Percentiles rank a stretch among this genome's conserved stretches.
phyloP scores from a whole-genome alignment of 1,140 invertebrate genomes.

The Scaptodrosophila lebanonensis region DNA sequence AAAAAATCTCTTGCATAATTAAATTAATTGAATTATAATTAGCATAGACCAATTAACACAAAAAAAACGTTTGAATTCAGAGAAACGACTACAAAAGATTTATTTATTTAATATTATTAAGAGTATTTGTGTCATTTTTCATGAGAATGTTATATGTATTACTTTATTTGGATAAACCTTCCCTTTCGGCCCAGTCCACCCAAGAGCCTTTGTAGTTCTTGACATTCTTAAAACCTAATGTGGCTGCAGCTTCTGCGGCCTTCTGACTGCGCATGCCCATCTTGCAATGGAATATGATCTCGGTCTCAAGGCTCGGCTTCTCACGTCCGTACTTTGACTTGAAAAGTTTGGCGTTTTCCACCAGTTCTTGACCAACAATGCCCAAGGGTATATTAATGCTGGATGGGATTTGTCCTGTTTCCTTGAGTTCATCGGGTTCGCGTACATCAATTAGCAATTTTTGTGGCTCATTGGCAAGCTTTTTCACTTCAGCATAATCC shows the following conservation, averaged over 20 bases:
- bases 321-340: slow-evolving; percentile 75
- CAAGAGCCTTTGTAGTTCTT: slow-evolving; percentile 69
- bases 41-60: no score
- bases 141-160: no score
- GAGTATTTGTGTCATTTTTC: no score
- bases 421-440: slow-evolving; percentile 81
- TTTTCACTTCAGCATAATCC: slow-evolving; percentile 78
- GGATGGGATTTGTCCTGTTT: slow-evolving; percentile 82
- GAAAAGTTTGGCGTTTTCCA: slow-evolving; percentile 75
- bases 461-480: slow-evolving; percentile 73
- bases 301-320: slow-evolving; percentile 79
- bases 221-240: slow-evolving; percentile 80
- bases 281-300: slow-evolving; percentile 82
- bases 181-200: slow-evolving; percentile 79
- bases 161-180: slow-evolving; percentile 76
- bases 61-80: no score
- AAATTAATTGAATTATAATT: no score
- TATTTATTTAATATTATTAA: no score
- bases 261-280: slow-evolving; percentile 80
- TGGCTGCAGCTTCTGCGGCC: slow-evolving; percentile 79
- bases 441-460: slow-evolving; percentile 83
- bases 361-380: slow-evolving; percentile 46
- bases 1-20: no score
- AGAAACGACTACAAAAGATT: no score
- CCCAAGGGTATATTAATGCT: slow-evolving; percentile 85